These are phyloP conservation scores for Sylvia borin DNA, from an alignment of 2,797 vertebrate genomes.

Conservation along the genomic window DNA sequence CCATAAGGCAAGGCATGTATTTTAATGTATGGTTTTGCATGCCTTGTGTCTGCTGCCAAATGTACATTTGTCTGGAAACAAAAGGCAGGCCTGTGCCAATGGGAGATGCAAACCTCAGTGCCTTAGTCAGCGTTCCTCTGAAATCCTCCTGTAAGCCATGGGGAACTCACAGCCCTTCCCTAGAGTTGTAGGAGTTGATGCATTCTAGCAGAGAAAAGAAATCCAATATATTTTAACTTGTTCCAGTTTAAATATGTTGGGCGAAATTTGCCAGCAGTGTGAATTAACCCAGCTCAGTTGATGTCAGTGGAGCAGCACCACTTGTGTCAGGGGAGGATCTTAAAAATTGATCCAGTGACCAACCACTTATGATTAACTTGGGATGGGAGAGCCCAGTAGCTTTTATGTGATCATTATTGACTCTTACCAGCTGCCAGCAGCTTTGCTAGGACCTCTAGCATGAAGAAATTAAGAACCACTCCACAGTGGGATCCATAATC, in stretches of 20 bases:
- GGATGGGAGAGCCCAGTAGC: neutral
- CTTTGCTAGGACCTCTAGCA: neutral
- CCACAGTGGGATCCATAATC: neutral
- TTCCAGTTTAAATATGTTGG: neutral
- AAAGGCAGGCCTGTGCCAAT: neutral
- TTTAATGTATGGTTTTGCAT: neutral
- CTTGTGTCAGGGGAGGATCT: neutral
- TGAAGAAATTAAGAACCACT: neutral
- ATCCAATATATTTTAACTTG: neutral
- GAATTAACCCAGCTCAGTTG: neutral
- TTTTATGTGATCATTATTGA: neutral
- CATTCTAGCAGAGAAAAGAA: neutral
- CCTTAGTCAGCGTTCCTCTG: neutral
- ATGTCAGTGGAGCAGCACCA: neutral
- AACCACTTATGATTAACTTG: neutral
- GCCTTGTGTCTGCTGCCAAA: neutral
- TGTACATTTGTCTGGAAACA: neutral
- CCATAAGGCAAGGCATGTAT: neutral
- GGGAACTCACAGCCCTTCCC: neutral
- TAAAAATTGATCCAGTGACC: neutral
- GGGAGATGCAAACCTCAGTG: neutral
- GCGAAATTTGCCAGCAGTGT: neutral
- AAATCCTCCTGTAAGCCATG: neutral
- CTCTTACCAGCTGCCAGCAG: neutral
- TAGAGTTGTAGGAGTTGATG: neutral